Conservation (phyloP, 2,113 vertebrate genomes). For the Sapajus apella region DNA sequence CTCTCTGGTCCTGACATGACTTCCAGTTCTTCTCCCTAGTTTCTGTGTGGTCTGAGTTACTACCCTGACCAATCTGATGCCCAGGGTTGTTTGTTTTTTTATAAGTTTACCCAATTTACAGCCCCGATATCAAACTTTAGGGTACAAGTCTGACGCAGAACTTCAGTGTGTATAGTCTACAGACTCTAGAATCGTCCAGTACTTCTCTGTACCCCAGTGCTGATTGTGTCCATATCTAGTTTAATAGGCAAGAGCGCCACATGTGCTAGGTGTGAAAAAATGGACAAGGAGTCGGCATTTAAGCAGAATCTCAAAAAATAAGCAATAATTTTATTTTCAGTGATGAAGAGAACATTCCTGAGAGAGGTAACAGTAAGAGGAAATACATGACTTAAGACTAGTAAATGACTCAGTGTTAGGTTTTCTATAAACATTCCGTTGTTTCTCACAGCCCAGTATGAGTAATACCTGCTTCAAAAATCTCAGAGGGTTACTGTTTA, state of each 20-base stretch:
- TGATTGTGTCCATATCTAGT: neutral
- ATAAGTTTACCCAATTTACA: neutral
- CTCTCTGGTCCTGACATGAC: neutral
- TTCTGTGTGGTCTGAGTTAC: neutral
- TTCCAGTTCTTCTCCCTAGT: neutral
- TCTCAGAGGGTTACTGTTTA: neutral
- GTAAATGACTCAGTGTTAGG: neutral
- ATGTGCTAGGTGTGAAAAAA: neutral
- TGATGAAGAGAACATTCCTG: neutral
- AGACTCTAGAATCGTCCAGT: neutral
- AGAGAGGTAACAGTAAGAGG: neutral
- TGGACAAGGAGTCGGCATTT: neutral
- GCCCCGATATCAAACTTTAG: neutral
- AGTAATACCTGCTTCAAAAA: neutral
- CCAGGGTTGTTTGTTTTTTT: neutral
- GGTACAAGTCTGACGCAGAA: neutral
- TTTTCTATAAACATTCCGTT: neutral
- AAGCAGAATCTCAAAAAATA: neutral
- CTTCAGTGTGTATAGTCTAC: neutral
- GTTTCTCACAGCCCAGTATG: neutral
- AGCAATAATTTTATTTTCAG: neutral
- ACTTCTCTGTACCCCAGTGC: neutral
- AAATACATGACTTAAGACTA: neutral
- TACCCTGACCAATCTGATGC: neutral
- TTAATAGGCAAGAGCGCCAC: neutral